A percentile compares a stretch with the other conserved stretches of the same genome.
Conservation (phyloP, 2,797 vertebrate species). For the Paedocypris micromegethes region DNA sequence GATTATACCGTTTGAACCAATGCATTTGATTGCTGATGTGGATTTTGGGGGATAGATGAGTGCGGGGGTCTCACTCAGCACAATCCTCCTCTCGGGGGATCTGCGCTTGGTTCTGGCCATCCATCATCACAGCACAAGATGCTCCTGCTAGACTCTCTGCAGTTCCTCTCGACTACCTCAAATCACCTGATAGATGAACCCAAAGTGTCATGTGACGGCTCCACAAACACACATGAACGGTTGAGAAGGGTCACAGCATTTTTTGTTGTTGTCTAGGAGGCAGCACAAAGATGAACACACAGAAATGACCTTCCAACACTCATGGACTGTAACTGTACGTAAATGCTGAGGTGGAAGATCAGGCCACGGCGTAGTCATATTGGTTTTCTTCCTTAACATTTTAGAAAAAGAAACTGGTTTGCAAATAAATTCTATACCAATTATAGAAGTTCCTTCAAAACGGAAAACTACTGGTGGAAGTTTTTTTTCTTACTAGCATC, state of each 20-base stretch:
- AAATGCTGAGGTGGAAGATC: too few species aligned
- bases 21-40: too few species aligned
- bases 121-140: slow-evolving; percentile 17
- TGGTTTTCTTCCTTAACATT: too few species aligned
- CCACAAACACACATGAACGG: slow-evolving; percentile 10
- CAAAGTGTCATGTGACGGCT: background rate
- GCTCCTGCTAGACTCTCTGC: slow-evolving; percentile 3
- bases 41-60: too few species aligned
- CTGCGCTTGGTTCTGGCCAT: slow-evolving; percentile 19
- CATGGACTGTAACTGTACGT: background rate
- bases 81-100: slow-evolving; percentile 9
- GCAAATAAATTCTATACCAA: too few species aligned
- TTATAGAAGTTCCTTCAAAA: too few species aligned
- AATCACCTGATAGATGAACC: background rate
- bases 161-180: background rate
- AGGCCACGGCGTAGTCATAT: too few species aligned
- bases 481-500: too few species aligned
- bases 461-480: too few species aligned
- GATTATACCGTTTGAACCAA: too few species aligned
- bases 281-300: slow-evolving; percentile 2
- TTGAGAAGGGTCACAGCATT: background rate
- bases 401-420: too few species aligned
- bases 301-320: slow-evolving; percentile 10
- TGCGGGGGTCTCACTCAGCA: background rate
- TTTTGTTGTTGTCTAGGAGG: slow-evolving; percentile 19